Conservation (phyloP, 2,888 invertebrate species). For the Napeogenes sylphis region DNA sequence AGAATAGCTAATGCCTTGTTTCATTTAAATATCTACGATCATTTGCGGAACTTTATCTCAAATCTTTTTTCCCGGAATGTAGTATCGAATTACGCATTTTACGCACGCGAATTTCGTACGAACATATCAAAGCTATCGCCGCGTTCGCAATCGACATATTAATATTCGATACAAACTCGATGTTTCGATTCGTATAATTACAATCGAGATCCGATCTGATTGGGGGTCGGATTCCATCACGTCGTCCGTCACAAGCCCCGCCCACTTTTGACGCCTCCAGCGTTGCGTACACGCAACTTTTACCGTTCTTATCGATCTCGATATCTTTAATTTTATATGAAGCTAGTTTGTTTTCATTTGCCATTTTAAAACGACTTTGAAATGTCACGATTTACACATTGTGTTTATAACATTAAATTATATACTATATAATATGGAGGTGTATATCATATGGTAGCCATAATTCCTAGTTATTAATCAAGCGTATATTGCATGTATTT, state of each 20-base stretch:
- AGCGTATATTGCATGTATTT: conserved; percentile 64
- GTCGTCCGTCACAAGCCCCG: conserved; percentile 70
- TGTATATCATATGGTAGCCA: neutral
- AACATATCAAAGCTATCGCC: conserved; percentile 65
- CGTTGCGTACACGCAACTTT: conserved; percentile 67
- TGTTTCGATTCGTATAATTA: conserved; percentile 76
- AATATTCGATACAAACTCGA: conserved; percentile 72
- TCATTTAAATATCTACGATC: conserved; percentile 30
- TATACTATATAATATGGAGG: neutral
- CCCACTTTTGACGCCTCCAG: conserved; percentile 76
- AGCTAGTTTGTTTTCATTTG: conserved; percentile 9
- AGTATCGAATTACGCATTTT: conserved; percentile 50
- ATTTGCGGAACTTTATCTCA: conserved; percentile 55
- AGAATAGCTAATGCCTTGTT: conserved; percentile 32
- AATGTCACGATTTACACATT: conserved; percentile 4
- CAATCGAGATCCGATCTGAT: conserved; percentile 72
- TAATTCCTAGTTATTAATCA: conserved; percentile 58
- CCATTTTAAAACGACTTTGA: neutral
- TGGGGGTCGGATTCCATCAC: conserved; percentile 72
- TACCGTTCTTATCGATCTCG: conserved; percentile 26
- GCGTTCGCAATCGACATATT: conserved; percentile 70
- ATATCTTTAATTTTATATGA: conserved; percentile 29
- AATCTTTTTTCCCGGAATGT: conserved; percentile 32
- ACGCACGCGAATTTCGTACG: conserved; percentile 63
- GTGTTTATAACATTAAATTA: neutral